Conservation (phyloP, 2,113 vertebrate genomes). For the Empidonax alnorum region DNA sequence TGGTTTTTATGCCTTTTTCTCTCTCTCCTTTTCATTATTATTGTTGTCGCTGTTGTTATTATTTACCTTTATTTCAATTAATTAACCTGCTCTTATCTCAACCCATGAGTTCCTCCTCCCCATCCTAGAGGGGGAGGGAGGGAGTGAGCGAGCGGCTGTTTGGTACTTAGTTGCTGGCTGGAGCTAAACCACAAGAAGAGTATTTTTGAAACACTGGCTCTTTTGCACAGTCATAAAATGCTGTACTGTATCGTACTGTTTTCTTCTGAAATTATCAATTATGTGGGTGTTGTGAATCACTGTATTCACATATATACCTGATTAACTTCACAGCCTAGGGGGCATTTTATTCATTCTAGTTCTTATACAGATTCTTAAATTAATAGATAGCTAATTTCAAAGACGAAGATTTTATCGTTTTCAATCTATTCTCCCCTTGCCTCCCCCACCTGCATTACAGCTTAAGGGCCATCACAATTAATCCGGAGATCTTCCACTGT, state of each 20-base stretch:
- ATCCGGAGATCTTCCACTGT: background rate
- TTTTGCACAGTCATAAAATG: background rate
- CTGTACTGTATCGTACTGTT: background rate
- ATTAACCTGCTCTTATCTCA: background rate
- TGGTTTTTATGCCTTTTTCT: background rate
- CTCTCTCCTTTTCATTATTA: background rate
- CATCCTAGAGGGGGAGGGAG: background rate
- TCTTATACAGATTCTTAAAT: background rate
- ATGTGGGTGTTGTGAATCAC: background rate
- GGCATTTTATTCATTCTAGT: background rate
- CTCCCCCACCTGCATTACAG: background rate
- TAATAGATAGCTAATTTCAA: background rate
- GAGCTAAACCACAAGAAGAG: background rate
- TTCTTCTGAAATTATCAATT: background rate
- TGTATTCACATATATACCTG: rapidly evolving
- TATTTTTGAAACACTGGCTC: background rate
- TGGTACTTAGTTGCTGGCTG: background rate
- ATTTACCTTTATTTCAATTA: background rate
- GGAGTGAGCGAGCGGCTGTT: background rate
- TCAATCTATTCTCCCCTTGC: background rate
- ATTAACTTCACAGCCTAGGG: background rate
- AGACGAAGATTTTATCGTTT: background rate
- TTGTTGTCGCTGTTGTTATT: background rate
- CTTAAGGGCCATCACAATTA: background rate
- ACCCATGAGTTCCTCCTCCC: background rate